Evolutionary conservation across 1,140 invertebrate genomes (phyloP).

Genomic region (Limonius californicus): DNA sequence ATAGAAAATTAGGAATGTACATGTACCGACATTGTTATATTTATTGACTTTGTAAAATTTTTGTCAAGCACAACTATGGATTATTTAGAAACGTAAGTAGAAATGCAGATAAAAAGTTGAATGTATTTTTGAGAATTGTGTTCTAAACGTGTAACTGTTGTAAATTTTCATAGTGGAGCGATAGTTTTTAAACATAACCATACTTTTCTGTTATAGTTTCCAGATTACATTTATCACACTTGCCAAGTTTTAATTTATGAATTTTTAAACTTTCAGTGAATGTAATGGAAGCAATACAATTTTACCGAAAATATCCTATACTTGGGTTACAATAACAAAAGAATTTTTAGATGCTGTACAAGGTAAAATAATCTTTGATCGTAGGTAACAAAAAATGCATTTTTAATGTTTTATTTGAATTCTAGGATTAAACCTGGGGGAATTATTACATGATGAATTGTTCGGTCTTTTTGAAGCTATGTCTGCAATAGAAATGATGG

Average conservation of each 20-base stretch:
- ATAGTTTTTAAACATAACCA: too few species aligned
- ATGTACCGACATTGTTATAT: too few species aligned
- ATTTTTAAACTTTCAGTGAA: constrained; percentile 8
- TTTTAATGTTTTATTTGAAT: constrained; percentile 23
- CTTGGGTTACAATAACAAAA: constrained; percentile 74
- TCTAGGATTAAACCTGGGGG: constrained; percentile 77
- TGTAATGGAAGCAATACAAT: constrained; percentile 14
- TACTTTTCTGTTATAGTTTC: too few species aligned
- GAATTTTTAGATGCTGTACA: constrained; percentile 72
- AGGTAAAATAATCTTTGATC: constrained; percentile 57
- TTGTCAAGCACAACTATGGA: too few species aligned
- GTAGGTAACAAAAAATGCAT: constrained; percentile 6
- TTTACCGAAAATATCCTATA: constrained; percentile 41
- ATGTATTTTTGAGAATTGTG: too few species aligned
- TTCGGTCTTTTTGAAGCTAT: constrained; percentile 98
- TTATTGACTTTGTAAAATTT: too few species aligned
- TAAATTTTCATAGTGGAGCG: too few species aligned
- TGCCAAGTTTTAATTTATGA: too few species aligned
- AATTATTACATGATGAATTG: constrained; percentile 78
- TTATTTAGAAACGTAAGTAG: too few species aligned
- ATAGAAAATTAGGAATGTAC: too few species aligned
- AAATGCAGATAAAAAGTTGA: too few species aligned
- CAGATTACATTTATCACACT: too few species aligned
- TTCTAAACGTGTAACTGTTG: not conserved
- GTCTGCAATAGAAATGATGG: constrained; percentile 99